Percentiles rank a stretch among this genome's conserved stretches.
Conservation (phyloP, 2,888 invertebrate species). For the Drosophila atripex region DNA sequence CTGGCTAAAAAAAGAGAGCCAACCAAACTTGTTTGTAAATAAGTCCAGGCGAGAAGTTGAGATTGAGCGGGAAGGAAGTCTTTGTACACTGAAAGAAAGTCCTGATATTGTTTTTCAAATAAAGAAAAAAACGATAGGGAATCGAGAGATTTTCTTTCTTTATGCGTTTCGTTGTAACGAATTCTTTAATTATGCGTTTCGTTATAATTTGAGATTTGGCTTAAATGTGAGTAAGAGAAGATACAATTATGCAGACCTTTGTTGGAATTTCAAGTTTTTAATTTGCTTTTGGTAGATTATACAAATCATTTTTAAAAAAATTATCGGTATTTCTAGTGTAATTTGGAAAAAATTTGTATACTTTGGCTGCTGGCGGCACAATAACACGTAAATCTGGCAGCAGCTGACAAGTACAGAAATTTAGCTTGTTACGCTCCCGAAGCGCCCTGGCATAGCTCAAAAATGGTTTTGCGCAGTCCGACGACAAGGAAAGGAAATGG, state of each 20-base stretch:
- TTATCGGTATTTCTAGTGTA: constrained; percentile 1
- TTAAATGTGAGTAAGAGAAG: too few species aligned
- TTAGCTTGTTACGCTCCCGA: constrained; percentile 52
- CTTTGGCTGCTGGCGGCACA: constrained; percentile 37
- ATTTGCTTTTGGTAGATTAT: not conserved
- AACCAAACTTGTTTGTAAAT: constrained; percentile 67
- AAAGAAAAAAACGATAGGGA: too few species aligned
- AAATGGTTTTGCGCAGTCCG: constrained; percentile 29
- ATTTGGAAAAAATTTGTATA: constrained; percentile 6
- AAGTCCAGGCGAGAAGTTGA: constrained; percentile 51
- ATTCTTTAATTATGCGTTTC: too few species aligned
- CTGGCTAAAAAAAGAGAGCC: constrained; percentile 11
- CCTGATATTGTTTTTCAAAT: not conserved
- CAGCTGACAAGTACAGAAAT: constrained; percentile 73
- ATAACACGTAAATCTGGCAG: constrained; percentile 73
- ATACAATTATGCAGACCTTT: too few species aligned
- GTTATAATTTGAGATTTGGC: too few species aligned
- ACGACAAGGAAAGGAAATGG: not conserved
- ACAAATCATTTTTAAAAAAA: not conserved
- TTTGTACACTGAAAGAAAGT: constrained; percentile 9
- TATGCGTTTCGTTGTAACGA: too few species aligned
- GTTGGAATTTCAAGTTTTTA: too few species aligned
- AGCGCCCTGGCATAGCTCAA: constrained; percentile 52
- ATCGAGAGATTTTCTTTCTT: too few species aligned
- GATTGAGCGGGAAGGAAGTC: constrained; percentile 18